Percentiles rank a stretch among this genome's conserved stretches.
Evolutionary conservation across 2,797 vertebrate species (phyloP).

Genomic region (Xenentodon cancila): DNA sequence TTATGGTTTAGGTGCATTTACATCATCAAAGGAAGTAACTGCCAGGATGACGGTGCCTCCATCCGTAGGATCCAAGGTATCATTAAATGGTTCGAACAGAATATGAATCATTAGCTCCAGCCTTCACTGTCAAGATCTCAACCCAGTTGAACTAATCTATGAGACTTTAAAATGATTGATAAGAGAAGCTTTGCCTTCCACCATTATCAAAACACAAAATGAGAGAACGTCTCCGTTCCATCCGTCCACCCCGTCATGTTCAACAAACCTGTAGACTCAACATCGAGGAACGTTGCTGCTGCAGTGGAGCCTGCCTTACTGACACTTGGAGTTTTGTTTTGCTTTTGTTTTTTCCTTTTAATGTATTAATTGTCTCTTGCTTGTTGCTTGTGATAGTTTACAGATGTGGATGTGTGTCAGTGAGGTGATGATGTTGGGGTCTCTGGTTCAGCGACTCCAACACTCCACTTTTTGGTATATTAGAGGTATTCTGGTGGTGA

Average conservation of each 20-base stretch:
- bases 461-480: too few species aligned
- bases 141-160: too few species aligned
- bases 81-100: too few species aligned
- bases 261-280: neutral
- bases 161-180: neutral
- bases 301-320: neutral
- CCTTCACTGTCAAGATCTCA: too few species aligned
- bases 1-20: neutral
- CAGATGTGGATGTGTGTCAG: slow-evolving; percentile 2
- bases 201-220: too few species aligned
- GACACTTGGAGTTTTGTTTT: too few species aligned
- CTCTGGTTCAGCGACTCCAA: neutral
- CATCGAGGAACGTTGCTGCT: neutral
- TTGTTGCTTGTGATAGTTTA: slow-evolving; percentile 10
- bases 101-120: too few species aligned
- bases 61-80: too few species aligned
- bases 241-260: neutral
- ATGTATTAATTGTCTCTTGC: neutral
- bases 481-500: neutral
- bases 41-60: too few species aligned
- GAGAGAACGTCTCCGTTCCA: neutral
- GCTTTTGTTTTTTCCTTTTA: neutral
- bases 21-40: neutral
- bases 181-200: too few species aligned
- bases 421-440: slow-evolving; percentile 4